Evolutionary conservation across 1,140 invertebrate species (phyloP).

Genomic region (Drosophila bipectinata): DNA sequence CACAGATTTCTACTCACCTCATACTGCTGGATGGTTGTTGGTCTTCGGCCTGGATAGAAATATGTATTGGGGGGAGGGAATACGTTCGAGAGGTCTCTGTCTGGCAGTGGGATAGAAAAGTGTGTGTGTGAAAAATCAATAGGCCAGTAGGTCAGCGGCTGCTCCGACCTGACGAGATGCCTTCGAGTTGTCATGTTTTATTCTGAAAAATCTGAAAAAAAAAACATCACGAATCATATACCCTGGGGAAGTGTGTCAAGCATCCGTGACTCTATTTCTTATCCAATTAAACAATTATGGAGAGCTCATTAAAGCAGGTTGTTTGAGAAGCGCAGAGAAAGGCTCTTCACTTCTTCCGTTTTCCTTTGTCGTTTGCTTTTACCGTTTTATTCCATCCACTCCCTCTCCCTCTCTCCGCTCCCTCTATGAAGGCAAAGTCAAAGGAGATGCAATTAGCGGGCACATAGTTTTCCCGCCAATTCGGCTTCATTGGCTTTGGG

Average conservation of each 20-base stretch:
- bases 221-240: background rate
- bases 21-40: slow-evolving; percentile 4
- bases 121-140: slow-evolving; percentile 17
- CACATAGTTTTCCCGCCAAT: slow-evolving; percentile 47
- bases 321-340: slow-evolving; percentile 21
- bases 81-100: slow-evolving; percentile 6
- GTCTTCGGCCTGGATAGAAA: slow-evolving; percentile 13
- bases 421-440: slow-evolving; percentile 16
- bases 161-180: background rate
- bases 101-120: background rate
- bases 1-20: background rate
- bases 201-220: background rate
- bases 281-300: slow-evolving; percentile 60
- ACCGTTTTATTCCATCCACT: slow-evolving; percentile 12
- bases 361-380: background rate
- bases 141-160: slow-evolving; percentile 7
- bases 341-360: slow-evolving; percentile 15
- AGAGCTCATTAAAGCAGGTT: slow-evolving; percentile 45
- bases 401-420: background rate
- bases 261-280: slow-evolving; percentile 47
- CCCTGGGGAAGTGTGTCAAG: slow-evolving; percentile 38
- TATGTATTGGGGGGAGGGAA: background rate
- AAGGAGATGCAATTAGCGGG: slow-evolving; percentile 65
- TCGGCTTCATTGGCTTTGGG: slow-evolving; percentile 22
- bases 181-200: background rate